A percentile compares a stretch with the other conserved stretches of the same genome.
Conservation (phyloP, 2,797 vertebrate genomes). For the Martes flavigula region DNA sequence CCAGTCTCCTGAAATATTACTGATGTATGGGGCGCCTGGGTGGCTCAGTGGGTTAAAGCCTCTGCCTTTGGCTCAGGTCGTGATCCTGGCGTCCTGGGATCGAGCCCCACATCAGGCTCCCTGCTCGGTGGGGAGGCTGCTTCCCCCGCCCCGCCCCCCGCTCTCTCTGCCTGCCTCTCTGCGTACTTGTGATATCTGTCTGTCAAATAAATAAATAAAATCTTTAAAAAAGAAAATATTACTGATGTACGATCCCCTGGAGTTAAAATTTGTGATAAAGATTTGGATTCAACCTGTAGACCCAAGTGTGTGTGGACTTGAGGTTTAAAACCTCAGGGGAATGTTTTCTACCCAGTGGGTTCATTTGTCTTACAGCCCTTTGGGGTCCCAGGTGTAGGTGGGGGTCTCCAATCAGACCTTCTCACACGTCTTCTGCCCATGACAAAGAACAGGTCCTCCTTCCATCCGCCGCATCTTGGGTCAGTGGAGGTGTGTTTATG, state of each 20-base stretch:
- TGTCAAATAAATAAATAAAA: too few species aligned
- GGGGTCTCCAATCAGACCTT: background rate
- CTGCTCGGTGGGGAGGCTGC: too few species aligned
- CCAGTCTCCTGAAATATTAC: background rate
- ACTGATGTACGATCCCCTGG: background rate
- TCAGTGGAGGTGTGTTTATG: background rate
- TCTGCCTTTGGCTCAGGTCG: too few species aligned
- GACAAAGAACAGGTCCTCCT: background rate
- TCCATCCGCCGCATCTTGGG: accelerated
- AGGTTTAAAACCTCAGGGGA: background rate
- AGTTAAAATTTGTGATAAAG: background rate
- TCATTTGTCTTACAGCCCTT: background rate
- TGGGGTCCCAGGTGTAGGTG: background rate
- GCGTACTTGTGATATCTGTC: too few species aligned
- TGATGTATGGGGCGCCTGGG: accelerated
- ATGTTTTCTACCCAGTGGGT: background rate
- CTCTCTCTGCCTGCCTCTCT: too few species aligned
- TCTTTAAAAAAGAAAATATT: background rate
- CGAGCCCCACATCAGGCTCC: too few species aligned
- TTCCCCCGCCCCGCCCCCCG: too few species aligned
- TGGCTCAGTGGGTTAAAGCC: too few species aligned
- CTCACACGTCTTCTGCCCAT: background rate
- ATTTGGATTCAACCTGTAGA: background rate
- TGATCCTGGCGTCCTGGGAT: too few species aligned
- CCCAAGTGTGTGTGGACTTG: too few species aligned